Conservation (phyloP, 1,140 invertebrate species). For the Ceratosolen fusciceps region DNA sequence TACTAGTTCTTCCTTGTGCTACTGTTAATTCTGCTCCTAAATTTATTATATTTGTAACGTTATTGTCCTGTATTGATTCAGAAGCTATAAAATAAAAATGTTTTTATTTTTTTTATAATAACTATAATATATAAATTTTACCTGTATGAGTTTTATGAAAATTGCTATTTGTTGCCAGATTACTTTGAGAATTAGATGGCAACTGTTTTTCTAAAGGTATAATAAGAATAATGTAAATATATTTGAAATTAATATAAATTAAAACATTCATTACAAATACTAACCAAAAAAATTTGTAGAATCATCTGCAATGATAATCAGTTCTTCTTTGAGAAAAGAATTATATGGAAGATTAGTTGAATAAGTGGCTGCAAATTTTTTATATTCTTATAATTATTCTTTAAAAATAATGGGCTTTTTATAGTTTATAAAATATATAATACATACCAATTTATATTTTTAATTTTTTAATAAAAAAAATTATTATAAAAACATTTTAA, state of each 20-base stretch:
- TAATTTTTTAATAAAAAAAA: too few species aligned
- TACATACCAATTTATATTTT: too few species aligned
- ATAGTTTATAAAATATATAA: too few species aligned
- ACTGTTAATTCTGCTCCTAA: constrained; percentile 45
- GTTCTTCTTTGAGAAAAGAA: constrained; percentile 47
- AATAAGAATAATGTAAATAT: not conserved
- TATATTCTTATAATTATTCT: constrained; percentile 26
- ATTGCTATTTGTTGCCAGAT: constrained; percentile 24
- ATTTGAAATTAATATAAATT: constrained; percentile 1
- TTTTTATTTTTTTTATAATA: not conserved
- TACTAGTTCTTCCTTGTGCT: constrained; percentile 48
- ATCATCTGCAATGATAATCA: constrained; percentile 47
- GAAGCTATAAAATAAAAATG: constrained; percentile 16
- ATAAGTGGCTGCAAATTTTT: constrained; percentile 48
- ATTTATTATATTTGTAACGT: constrained; percentile 37
- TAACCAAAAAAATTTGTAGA: constrained; percentile 42
- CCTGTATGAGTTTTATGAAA: constrained; percentile 31
- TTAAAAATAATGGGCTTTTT: too few species aligned
- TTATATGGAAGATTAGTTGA: constrained; percentile 45
- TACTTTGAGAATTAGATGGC: constrained; percentile 26
- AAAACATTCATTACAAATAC: not conserved
- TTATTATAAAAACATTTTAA: too few species aligned
- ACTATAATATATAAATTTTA: constrained; percentile 3
- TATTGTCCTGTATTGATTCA: constrained; percentile 42
- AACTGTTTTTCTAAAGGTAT: constrained; percentile 41